Base-by-base conservation (phyloP, 2,113 vertebrate genomes). In the Prochilodus magdalenae region DNA sequence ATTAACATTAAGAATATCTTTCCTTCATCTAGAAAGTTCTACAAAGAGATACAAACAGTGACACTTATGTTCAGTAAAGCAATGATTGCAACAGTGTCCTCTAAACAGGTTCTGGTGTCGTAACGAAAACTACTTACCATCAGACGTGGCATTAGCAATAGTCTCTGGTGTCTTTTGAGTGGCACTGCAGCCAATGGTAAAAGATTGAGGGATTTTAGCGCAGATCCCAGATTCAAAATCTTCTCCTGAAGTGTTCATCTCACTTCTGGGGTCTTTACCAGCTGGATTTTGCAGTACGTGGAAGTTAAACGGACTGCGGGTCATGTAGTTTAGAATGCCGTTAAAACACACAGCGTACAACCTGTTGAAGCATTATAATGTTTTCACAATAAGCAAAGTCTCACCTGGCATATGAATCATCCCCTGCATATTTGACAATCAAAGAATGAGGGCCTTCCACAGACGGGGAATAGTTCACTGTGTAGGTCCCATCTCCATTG, bases 161-260 rank as follows among this genome's bases (percentile, higher is more conserved):
- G 59, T 22, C 22, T 44, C 20, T 51, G 94, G 94, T 16, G 92
- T 91, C 16, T 93, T 82, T 80, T 94, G 95, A 40, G 91, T 93
- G 85, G 94, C 95, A 89, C 93, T 95, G 78, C 91, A 80, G 51
- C 93, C 94, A 24, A 95, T 92, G 0, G 90, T 93, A 83, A 96
- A 94, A 36, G 89, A 91, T 81, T 95, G 93, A 0, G 89, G 91
- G 70, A 94, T 86, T 33, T 88, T 90, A 73, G 93, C 93, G 86
- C 94, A 89, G 71, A 96, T 87, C 1, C 92, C 91, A n/a, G 92
- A 93, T 84, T 95, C 93, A 83, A 96, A 82, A n/a, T 93, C 93
- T 0, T 91, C 89, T 59, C 92, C 93, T 0, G 83, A 88, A 40
- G 95, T 86, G 76, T 95, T 95, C 79, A 95, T 94, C 85, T 95